Conservation (phyloP, 2,797 vertebrate genomes). For the Acrossocheilus wenchowensis region DNA sequence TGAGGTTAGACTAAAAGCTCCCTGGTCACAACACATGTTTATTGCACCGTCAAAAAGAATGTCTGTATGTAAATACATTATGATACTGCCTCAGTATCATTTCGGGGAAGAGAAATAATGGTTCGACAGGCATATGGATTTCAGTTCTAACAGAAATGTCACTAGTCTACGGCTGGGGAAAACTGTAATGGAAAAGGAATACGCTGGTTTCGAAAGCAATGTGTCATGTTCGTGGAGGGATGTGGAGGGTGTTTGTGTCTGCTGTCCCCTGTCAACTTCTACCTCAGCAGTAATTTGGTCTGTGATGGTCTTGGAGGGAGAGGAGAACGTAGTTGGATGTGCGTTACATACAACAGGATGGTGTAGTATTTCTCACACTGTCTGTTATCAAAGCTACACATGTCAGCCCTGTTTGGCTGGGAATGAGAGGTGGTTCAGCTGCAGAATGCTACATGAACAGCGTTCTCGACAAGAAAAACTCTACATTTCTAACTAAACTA, state of each 20-base stretch:
- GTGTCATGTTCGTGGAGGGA: constrained; percentile 92
- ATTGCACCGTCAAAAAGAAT: constrained; percentile 99
- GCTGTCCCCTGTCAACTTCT: constrained; percentile 75
- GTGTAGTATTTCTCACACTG: constrained; percentile 72
- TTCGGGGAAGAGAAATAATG: constrained; percentile 94
- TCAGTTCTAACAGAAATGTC: constrained; percentile 96
- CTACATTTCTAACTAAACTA: neutral
- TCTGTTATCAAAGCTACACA: constrained; percentile 55
- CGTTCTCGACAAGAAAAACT: constrained; percentile 18
- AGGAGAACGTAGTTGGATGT: constrained; percentile 75
- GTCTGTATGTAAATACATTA: constrained; percentile 98
- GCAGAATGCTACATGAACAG: constrained; percentile 66
- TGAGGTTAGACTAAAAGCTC: constrained; percentile 92
- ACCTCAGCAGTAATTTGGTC: constrained; percentile 57
- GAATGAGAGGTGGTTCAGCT: constrained; percentile 50
- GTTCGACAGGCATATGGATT: constrained; percentile 99
- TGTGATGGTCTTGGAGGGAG: constrained; percentile 59
- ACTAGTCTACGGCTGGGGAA: constrained; percentile 94
- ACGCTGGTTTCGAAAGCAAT: constrained; percentile 87
- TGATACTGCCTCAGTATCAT: constrained; percentile 99
- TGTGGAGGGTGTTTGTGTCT: constrained; percentile 89
- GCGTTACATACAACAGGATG: constrained; percentile 74
- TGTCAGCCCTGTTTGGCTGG: constrained; percentile 64
- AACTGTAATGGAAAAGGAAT: constrained; percentile 96
- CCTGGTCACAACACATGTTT: constrained; percentile 99